phyloP scores from a whole-genome alignment of 1,140 invertebrate genomes.

The Anadara kagoshimensis region DNA sequence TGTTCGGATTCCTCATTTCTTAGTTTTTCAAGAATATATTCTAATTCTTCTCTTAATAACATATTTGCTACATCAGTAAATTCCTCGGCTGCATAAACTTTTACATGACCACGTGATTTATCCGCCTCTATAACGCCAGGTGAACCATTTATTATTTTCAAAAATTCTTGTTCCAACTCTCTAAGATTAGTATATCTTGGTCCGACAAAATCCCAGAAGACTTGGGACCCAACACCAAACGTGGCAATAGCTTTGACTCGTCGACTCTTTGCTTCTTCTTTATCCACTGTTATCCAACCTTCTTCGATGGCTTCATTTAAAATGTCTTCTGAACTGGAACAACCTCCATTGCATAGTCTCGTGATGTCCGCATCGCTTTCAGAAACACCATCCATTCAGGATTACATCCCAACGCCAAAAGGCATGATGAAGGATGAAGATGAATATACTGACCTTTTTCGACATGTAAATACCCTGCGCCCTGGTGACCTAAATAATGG shows the following conservation, averaged over 20 bases:
- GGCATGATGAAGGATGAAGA: conserved; percentile 62
- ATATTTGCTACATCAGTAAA: conserved; percentile 12
- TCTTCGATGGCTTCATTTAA: conserved; percentile 41
- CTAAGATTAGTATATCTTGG: conserved; percentile 43
- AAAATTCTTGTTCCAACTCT: conserved; percentile 42
- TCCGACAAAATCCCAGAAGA: conserved; percentile 54
- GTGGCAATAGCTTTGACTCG: conserved; percentile 31
- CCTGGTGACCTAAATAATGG: conserved; percentile 56
- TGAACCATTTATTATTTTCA: conserved; percentile 14
- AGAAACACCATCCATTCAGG: conserved; percentile 62
- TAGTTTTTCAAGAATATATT: conserved; percentile 17
- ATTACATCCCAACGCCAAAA: conserved; percentile 39
- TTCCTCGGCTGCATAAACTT: conserved; percentile 31
- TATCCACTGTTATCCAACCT: conserved; percentile 40
- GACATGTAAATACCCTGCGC: conserved; percentile 56
- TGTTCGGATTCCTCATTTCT: conserved; percentile 37
- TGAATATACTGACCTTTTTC: conserved; percentile 47
- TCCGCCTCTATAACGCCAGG: conserved; percentile 53
- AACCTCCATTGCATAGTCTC: conserved; percentile 59
- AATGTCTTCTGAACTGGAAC: conserved; percentile 52
- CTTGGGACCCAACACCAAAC: conserved; percentile 41
- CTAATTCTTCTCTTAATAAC: conserved; percentile 9
- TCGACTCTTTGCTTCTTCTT: conserved; percentile 30
- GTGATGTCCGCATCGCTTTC: conserved; percentile 53
- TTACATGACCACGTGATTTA: conserved; percentile 43